Conservation (phyloP, 2,113 vertebrate genomes). For the Spheniscus mendiculus region DNA sequence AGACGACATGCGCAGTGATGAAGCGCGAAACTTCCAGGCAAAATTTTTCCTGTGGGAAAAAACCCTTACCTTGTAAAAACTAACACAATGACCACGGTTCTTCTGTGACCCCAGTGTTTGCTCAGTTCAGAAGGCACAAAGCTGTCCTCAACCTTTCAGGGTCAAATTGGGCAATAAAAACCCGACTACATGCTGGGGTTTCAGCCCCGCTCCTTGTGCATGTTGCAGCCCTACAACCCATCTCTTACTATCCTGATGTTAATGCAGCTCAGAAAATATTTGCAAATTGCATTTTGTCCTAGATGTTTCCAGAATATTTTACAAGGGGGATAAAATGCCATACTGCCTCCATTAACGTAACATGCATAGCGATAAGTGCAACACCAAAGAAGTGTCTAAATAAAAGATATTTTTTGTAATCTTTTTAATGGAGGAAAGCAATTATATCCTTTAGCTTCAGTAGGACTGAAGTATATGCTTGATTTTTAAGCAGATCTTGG, state of each 20-base stretch:
- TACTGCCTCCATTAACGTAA: background rate
- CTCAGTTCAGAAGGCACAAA: constrained; percentile 52
- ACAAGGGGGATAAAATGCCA: background rate
- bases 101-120: constrained; percentile 41
- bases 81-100: background rate
- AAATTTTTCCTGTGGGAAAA: constrained; percentile 67
- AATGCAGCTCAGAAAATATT: background rate
- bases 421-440: constrained; percentile 16
- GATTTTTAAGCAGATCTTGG: background rate
- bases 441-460: background rate
- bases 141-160: constrained; percentile 36
- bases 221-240: background rate
- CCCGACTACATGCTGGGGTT: background rate
- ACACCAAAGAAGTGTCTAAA: constrained; percentile 2
- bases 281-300: background rate
- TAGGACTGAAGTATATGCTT: background rate
- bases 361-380: background rate
- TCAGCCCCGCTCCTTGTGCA: background rate
- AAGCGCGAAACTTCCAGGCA: background rate
- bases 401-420: constrained; percentile 6
- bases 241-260: background rate
- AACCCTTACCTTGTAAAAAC: constrained; percentile 27
- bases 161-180: constrained; percentile 14
- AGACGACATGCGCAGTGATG: background rate
- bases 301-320: background rate